A percentile compares a stretch with the other conserved stretches of the same genome.
These are phyloP conservation scores for Drosophila aff. DNA, from an alignment of 1,140 invertebrate species.

Conservation along the genomic window DNA sequence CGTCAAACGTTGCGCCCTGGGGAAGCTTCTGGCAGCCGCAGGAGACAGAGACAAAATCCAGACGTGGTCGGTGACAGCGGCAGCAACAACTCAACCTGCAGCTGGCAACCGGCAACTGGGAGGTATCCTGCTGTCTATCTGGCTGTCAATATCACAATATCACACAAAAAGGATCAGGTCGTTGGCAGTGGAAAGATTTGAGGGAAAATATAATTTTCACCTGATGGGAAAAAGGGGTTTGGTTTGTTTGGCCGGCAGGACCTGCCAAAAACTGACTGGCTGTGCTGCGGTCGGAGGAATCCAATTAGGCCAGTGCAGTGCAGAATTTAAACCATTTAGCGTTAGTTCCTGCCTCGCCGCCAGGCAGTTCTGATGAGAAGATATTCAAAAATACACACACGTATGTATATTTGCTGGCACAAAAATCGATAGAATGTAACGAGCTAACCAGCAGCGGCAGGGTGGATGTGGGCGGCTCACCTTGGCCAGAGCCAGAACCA, in stretches of 20 bases:
- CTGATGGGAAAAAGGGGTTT: constrained; percentile 10
- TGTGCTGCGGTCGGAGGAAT: constrained; percentile 55
- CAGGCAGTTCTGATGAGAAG: constrained; percentile 29
- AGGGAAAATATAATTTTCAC: constrained; percentile 66
- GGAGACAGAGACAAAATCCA: constrained; percentile 24
- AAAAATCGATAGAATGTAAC: constrained; percentile 78
- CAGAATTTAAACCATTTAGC: constrained; percentile 44
- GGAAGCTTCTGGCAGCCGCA: constrained; percentile 19
- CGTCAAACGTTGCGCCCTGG: constrained; percentile 47
- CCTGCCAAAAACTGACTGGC: constrained; percentile 20
- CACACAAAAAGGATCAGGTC: constrained; percentile 52
- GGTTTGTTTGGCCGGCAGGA: constrained; percentile 21
- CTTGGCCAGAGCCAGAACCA: constrained; percentile 61
- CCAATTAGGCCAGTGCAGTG: constrained; percentile 63
- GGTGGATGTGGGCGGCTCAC: constrained; percentile 47
- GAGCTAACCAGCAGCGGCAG: constrained; percentile 16
- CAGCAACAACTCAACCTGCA: constrained; percentile 12
- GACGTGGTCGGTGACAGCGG: constrained; percentile 36
- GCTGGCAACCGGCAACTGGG: constrained; percentile 22
- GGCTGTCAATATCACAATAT: constrained; percentile 66
- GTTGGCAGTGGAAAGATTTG: constrained; percentile 54
- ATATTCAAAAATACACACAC: constrained; percentile 47
- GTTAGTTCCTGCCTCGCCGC: constrained; percentile 44
- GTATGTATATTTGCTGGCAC: constrained; percentile 22
- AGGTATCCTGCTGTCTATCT: constrained; percentile 70